phyloP scores from a whole-genome alignment of 2,797 vertebrate genomes.

The Sebastes steindachneri region DNA sequence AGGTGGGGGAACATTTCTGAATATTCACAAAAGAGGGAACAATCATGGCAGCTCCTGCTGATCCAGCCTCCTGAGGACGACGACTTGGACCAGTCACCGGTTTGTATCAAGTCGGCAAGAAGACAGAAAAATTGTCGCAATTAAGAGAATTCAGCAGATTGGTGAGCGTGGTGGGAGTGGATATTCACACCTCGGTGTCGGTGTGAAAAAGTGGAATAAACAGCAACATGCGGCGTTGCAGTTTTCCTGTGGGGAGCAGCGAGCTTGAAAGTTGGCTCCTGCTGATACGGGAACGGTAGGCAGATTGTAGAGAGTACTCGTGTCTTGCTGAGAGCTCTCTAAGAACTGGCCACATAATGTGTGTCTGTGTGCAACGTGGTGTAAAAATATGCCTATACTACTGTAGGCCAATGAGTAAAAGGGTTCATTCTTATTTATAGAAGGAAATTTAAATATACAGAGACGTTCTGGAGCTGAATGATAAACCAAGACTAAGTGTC shows the following conservation, averaged over 20 bases:
- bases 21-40: slow-evolving; percentile 46
- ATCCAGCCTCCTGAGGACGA: slow-evolving; percentile 31
- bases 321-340: slow-evolving; percentile 31
- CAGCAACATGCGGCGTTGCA: slow-evolving; percentile 30
- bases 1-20: slow-evolving; percentile 39
- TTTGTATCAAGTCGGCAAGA: slow-evolving; percentile 37
- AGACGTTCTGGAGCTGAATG: not conserved
- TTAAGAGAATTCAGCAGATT: slow-evolving; percentile 61
- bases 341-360: slow-evolving; percentile 16
- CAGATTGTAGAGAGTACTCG: slow-evolving; percentile 30
- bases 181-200: slow-evolving; percentile 14
- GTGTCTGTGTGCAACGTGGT: not conserved
- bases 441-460: not conserved
- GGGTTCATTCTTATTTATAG: not conserved
- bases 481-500: not conserved
- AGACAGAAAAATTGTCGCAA: slow-evolving; percentile 51
- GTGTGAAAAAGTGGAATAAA: slow-evolving; percentile 36
- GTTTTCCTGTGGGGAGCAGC: slow-evolving; percentile 34
- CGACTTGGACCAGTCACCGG: slow-evolving; percentile 6
- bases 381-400: not conserved
- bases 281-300: slow-evolving; percentile 46
- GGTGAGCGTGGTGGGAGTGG: slow-evolving; percentile 11
- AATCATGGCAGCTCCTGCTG: slow-evolving; percentile 28
- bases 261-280: slow-evolving; percentile 52
- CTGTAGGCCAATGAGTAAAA: not conserved